Conservation (phyloP, 2,888 invertebrate genomes). For the Helicoverpa assulta region DNA sequence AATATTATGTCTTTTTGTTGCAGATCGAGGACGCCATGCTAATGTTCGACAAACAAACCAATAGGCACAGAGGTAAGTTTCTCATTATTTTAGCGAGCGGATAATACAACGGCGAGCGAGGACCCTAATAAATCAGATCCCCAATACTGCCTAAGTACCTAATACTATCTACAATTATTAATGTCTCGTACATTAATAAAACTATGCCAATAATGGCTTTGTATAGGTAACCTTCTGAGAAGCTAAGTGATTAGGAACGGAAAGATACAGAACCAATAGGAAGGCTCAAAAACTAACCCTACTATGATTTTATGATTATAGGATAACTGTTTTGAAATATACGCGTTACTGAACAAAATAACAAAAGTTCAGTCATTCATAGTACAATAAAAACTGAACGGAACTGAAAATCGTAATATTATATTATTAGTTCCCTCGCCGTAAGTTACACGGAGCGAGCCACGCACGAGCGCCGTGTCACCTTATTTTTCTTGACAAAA, state of each 20-base stretch:
- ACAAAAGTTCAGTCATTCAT: slow-evolving; percentile 26
- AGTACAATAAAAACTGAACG: slow-evolving; percentile 55
- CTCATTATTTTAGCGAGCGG: slow-evolving; percentile 48
- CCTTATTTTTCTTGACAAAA: slow-evolving; percentile 75
- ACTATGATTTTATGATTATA: slow-evolving; percentile 19
- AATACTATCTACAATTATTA: slow-evolving; percentile 53
- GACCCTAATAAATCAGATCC: slow-evolving; percentile 59
- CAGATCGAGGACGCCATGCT: slow-evolving; percentile 99
- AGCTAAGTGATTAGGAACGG: slow-evolving; percentile 44
- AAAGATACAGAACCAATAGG: slow-evolving; percentile 30
- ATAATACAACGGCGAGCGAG: slow-evolving; percentile 42
- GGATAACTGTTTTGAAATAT: slow-evolving; percentile 22
- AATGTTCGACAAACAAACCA: slow-evolving; percentile 99
- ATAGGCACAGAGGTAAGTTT: slow-evolving; percentile 99
- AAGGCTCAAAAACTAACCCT: slow-evolving; percentile 17
- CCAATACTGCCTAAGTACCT: slow-evolving; percentile 53
- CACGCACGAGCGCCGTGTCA: slow-evolving; percentile 75
- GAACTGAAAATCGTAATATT: slow-evolving; percentile 66
- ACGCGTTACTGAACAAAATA: slow-evolving; percentile 16
- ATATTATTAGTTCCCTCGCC: slow-evolving; percentile 66
- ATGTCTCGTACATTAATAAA: slow-evolving; percentile 59
- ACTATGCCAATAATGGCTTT: slow-evolving; percentile 54
- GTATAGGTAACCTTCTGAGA: slow-evolving; percentile 48
- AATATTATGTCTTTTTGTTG: slow-evolving; percentile 90
- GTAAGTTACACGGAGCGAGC: slow-evolving; percentile 67